A percentile compares a stretch with the other conserved stretches of the same genome.
Evolutionary conservation across 1,140 invertebrate species (phyloP).

Genomic region (Hesperophylax magnus): DNA sequence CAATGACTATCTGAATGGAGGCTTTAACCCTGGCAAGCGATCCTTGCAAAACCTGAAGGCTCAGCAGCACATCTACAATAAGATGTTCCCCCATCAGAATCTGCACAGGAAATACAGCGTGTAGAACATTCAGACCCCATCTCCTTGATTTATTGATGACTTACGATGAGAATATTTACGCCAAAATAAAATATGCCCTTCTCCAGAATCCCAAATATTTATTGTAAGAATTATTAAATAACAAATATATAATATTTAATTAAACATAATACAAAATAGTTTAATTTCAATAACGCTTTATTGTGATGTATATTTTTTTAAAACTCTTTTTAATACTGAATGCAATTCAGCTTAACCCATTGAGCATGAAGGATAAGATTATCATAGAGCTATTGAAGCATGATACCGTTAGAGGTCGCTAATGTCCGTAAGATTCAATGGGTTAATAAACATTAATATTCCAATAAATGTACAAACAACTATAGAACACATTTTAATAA

Average conservation of each 20-base stretch:
- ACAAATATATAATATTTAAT: slow-evolving; percentile 44
- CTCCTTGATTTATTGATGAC: not conserved
- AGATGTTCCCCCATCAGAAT: not conserved
- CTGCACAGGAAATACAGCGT: not conserved
- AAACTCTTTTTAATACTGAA: not conserved
- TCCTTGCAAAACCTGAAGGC: not conserved
- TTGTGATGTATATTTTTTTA: slow-evolving; percentile 10
- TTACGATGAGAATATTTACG: not conserved
- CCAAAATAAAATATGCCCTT: slow-evolving; percentile 9
- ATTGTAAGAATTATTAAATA: slow-evolving; percentile 40
- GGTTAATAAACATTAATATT: too few species aligned
- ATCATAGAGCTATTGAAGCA: too few species aligned
- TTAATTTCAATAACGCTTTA: slow-evolving; percentile 23
- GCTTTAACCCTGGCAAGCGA: slow-evolving; percentile 61
- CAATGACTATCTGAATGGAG: slow-evolving; percentile 43
- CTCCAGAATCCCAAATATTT: slow-evolving; percentile 39
- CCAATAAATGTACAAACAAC: too few species aligned
- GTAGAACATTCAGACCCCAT: not conserved
- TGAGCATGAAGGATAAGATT: not conserved
- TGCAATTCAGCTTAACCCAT: not conserved
- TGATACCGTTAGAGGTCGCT: too few species aligned
- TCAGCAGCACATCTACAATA: not conserved
- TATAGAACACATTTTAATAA: too few species aligned
- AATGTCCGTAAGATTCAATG: too few species aligned
- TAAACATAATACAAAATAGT: slow-evolving; percentile 43